Conservation (phyloP, 1,140 invertebrate genomes). For the Hypsibius dujardini region DNA sequence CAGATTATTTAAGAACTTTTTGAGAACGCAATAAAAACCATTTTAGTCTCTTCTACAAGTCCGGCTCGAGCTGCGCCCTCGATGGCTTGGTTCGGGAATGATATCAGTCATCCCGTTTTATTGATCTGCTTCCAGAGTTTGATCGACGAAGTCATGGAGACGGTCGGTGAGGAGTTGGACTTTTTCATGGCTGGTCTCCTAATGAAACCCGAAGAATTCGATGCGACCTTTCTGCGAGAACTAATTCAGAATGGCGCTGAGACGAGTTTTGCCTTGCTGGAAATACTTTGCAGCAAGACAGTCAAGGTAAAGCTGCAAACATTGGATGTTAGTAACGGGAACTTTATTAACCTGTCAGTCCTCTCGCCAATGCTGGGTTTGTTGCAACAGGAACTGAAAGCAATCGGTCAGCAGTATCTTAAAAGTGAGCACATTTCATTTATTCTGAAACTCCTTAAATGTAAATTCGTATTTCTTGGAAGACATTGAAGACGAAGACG, state of each 20-base stretch:
- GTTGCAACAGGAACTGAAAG: not conserved
- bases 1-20: too few species aligned
- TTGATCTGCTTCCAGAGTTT: not conserved
- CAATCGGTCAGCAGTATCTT: slow-evolving; percentile 1
- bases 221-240: slow-evolving; percentile 15
- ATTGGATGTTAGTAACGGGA: not conserved
- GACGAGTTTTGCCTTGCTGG: slow-evolving; percentile 16
- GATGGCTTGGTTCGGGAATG: too few species aligned
- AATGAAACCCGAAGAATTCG: not conserved
- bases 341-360: not conserved
- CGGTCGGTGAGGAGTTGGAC: slow-evolving; percentile 10
- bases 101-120: not conserved
- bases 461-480: too few species aligned
- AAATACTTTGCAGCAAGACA: slow-evolving; percentile 12
- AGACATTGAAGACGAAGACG: too few species aligned
- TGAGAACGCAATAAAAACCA: too few species aligned
- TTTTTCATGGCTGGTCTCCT: slow-evolving; percentile 12
- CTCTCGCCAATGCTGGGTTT: not conserved
- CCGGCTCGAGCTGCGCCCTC: too few species aligned
- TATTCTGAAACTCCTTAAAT: too few species aligned
- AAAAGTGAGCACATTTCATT: not conserved
- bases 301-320: not conserved
- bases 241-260: not conserved
- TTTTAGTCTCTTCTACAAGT: too few species aligned
- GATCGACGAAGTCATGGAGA: slow-evolving; percentile 16